These are phyloP conservation scores for Apteryx mantelli DNA, from an alignment of 2,113 vertebrate species.

Conservation along the genomic window DNA sequence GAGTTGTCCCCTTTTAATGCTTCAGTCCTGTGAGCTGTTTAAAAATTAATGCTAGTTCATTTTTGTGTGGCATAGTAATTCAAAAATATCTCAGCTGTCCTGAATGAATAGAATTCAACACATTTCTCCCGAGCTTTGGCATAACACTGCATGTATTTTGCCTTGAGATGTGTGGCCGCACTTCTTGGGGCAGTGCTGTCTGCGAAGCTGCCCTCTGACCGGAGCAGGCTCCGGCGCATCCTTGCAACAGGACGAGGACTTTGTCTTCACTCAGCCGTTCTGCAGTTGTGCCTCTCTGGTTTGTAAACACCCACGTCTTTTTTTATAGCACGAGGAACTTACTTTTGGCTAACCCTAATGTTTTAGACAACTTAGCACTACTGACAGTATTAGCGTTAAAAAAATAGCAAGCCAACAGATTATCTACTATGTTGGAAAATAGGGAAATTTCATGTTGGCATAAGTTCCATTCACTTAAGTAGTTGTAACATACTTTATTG, in stretches of 20 bases:
- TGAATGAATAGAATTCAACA: not conserved
- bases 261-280: not conserved
- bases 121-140: not conserved
- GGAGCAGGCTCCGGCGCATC: not conserved
- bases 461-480: fast-evolving
- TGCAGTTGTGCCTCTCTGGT: not conserved
- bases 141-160: not conserved
- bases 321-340: not conserved
- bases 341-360: not conserved
- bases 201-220: not conserved
- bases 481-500: fast-evolving
- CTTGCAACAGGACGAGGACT: not conserved
- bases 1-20: not conserved
- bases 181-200: not conserved
- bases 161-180: not conserved
- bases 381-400: not conserved
- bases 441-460: not conserved
- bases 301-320: not conserved
- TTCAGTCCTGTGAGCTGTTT: not conserved
- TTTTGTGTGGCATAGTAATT: not conserved
- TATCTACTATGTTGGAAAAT: fast-evolving
- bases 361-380: not conserved
- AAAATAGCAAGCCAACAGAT: not conserved
- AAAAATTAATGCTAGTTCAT: not conserved
- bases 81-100: not conserved